Evolutionary conservation across 2,888 invertebrate genomes (phyloP).

Genomic region (Limnephilus auricula): DNA sequence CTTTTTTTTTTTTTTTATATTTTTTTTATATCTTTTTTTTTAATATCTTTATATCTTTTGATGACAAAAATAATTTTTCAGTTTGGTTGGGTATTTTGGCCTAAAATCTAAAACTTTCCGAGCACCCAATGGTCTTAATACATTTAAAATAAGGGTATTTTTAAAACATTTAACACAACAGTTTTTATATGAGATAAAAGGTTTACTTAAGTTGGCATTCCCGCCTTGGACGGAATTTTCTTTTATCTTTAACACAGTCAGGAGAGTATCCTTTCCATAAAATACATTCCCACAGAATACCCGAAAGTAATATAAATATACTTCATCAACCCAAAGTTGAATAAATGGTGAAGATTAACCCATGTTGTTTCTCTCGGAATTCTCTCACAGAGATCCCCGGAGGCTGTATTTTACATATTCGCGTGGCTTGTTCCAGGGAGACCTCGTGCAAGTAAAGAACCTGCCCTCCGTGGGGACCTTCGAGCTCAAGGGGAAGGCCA

Average conservation of each 20-base stretch:
- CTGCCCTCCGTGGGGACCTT: conserved; percentile 80
- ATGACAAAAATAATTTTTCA: no score
- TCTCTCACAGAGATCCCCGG: background rate
- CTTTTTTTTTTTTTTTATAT: no score
- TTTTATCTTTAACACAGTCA: background rate
- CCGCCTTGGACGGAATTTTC: background rate
- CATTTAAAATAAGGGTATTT: no score
- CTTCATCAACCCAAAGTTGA: background rate
- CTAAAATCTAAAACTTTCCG: no score
- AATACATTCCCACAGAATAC: background rate
- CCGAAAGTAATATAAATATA: background rate
- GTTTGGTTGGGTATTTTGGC: no score
- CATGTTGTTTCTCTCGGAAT: background rate
- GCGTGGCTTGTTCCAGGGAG: conserved; percentile 81
- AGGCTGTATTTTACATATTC: background rate
- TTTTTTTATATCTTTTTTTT: no score
- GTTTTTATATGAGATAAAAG: no score
- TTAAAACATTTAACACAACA: no score
- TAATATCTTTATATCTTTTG: no score
- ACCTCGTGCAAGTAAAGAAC: conserved; percentile 92
- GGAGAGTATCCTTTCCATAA: background rate
- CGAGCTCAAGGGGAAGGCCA: conserved; percentile 89
- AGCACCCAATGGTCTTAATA: no score
- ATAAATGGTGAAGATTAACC: background rate
- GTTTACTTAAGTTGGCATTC: background rate